Evolutionary conservation across 2,888 invertebrate genomes (phyloP).

Genomic region (Thereva unica): DNA sequence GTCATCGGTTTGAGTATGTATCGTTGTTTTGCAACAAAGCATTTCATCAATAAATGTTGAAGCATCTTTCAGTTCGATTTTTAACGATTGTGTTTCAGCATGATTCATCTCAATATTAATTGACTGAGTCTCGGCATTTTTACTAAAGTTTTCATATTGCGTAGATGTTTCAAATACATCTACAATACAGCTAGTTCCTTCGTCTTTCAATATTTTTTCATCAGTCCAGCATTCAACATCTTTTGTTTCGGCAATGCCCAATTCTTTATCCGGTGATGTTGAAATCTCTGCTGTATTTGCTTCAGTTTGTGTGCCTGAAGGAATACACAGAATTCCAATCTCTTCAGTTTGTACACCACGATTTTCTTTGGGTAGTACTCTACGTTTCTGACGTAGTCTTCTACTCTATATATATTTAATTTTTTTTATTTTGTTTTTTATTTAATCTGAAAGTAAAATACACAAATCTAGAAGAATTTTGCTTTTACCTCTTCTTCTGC

Average conservation of each 20-base stretch:
- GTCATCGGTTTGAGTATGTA: constrained; percentile 7
- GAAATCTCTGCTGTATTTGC: constrained; percentile 10
- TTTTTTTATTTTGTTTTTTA: constrained; percentile 4
- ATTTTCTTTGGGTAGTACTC: constrained; percentile 45
- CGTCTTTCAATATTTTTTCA: background rate
- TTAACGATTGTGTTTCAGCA: too few relatives aligned
- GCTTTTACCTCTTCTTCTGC: constrained; percentile 86
- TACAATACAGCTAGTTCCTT: background rate
- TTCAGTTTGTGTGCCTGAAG: constrained; percentile 52
- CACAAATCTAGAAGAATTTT: constrained; percentile 3
- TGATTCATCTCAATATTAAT: too few relatives aligned
- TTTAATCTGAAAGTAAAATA: background rate
- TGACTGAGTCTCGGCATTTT: background rate
- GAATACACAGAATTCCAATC: constrained; percentile 47
- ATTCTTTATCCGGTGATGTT: constrained; percentile 6
- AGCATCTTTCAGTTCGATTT: constrained; percentile 7
- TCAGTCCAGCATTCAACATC: constrained; percentile 29
- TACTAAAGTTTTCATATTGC: background rate
- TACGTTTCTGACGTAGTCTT: constrained; percentile 43
- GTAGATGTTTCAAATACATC: background rate
- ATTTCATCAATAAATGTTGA: constrained; percentile 21
- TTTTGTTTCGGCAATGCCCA: background rate
- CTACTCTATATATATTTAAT: constrained; percentile 38
- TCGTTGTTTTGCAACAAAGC: background rate
- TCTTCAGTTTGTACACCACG: constrained; percentile 53